phyloP scores from a whole-genome alignment of 2,888 invertebrate genomes.

The Marronus borbonicus region DNA sequence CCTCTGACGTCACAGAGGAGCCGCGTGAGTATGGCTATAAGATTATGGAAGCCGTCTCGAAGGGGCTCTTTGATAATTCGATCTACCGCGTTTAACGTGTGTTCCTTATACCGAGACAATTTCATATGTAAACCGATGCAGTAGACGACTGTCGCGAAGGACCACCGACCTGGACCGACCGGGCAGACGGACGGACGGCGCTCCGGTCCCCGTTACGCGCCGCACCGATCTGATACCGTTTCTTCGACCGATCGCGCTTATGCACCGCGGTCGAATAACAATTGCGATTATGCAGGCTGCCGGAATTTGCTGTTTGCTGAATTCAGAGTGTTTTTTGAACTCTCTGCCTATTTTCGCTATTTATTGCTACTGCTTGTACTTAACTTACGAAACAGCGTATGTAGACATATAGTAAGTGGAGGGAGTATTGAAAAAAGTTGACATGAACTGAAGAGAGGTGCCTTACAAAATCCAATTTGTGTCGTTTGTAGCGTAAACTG shows the following conservation, averaged over 20 bases:
- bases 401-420: too few species aligned
- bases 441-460: too few species aligned
- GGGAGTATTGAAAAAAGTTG: too few species aligned
- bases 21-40: slow-evolving; percentile 55
- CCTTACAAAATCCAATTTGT: too few species aligned
- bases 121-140: slow-evolving; percentile 61
- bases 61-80: slow-evolving; percentile 60
- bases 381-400: too few species aligned
- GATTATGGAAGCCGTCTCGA: slow-evolving; percentile 55
- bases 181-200: neutral
- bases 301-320: neutral
- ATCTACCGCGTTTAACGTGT: slow-evolving; percentile 61
- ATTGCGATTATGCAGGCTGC: neutral
- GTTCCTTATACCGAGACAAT: slow-evolving; percentile 60
- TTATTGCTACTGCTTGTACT: too few species aligned
- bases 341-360: too few species aligned
- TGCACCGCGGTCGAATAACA: slow-evolving; percentile 36
- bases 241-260: slow-evolving; percentile 34
- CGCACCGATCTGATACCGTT: slow-evolving; percentile 38
- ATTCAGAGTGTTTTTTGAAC: too few species aligned
- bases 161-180: slow-evolving; percentile 57
- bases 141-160: slow-evolving; percentile 51
- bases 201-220: slow-evolving; percentile 28
- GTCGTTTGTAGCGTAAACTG: too few species aligned
- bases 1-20: slow-evolving; percentile 57